These are phyloP conservation scores for Galeopterus variegatus DNA, from an alignment of 2,113 vertebrate species.

Conservation along the genomic window DNA sequence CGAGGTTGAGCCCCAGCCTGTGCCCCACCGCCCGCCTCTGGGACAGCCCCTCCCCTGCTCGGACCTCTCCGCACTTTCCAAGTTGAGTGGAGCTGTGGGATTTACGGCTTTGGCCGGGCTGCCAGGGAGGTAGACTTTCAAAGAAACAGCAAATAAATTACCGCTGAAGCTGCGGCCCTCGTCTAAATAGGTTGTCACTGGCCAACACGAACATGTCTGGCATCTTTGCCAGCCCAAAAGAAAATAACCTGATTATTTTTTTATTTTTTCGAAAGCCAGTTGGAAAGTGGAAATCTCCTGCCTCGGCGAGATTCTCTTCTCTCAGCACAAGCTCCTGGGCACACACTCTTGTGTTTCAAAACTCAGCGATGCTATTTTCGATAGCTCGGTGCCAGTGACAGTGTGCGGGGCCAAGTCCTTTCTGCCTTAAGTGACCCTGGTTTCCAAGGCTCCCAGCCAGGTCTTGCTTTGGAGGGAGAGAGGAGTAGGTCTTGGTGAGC, in stretches of 20 bases:
- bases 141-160: conserved; percentile 31
- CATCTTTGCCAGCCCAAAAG: not conserved
- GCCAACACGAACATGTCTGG: rapidly evolving
- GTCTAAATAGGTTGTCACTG: not conserved
- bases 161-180: not conserved
- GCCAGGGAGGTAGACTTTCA: conserved; percentile 52
- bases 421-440: not conserved
- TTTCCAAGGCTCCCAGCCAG: not conserved
- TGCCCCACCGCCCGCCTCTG: not conserved
- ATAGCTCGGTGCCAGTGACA: not conserved
- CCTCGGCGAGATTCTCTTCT: not conserved
- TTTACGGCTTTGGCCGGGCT: rapidly evolving
- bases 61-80: not conserved
- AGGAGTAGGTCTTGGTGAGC: rapidly evolving
- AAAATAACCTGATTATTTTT: not conserved
- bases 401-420: not conserved
- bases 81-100: rapidly evolving
- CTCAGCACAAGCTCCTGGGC: not conserved
- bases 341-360: not conserved
- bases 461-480: not conserved
- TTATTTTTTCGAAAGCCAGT: not conserved
- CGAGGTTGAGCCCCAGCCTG: rapidly evolving
- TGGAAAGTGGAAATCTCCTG: conserved; percentile 5
- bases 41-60: not conserved
- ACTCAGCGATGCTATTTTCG: rapidly evolving